These are phyloP conservation scores for Notothenia coriiceps DNA, from an alignment of 2,113 vertebrate genomes.

Conservation along the genomic window DNA sequence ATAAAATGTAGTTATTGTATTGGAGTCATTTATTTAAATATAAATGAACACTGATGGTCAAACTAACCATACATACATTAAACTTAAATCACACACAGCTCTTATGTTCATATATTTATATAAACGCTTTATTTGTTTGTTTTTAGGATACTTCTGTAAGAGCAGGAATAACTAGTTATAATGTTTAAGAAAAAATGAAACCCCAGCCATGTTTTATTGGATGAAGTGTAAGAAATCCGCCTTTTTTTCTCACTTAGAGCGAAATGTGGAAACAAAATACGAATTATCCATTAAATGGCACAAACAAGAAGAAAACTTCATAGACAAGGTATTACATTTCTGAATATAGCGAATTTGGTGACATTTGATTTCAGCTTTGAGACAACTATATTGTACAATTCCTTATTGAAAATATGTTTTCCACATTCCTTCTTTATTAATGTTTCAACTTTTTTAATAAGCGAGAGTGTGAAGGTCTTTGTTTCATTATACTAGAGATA, in stretches of 20 bases:
- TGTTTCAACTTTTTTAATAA: not conserved
- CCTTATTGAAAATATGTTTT: not conserved
- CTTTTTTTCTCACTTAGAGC: too few species aligned
- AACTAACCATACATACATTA: not conserved
- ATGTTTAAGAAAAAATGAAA: not conserved
- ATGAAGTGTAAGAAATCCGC: not conserved
- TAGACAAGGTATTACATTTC: not conserved
- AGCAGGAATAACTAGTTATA: not conserved
- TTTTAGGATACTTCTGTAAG: not conserved
- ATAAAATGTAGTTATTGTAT: not conserved
- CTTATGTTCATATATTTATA: not conserved
- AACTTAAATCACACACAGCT: not conserved
- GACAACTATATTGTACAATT: not conserved
- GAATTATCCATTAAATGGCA: not conserved
- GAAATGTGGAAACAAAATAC: not conserved
- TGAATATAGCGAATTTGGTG: not conserved
- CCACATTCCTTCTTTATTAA: not conserved
- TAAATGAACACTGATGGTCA: conserved; percentile 19
- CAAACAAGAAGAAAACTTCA: not conserved
- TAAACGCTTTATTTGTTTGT: not conserved
- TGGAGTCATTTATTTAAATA: conserved; percentile 6
- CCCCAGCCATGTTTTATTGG: not conserved
- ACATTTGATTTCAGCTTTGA: not conserved
- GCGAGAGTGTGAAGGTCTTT: not conserved
- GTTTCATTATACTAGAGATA: not conserved